These are phyloP conservation scores for Heliconius ethilla DNA, from an alignment of 2,888 invertebrate species.

Conservation along the genomic window DNA sequence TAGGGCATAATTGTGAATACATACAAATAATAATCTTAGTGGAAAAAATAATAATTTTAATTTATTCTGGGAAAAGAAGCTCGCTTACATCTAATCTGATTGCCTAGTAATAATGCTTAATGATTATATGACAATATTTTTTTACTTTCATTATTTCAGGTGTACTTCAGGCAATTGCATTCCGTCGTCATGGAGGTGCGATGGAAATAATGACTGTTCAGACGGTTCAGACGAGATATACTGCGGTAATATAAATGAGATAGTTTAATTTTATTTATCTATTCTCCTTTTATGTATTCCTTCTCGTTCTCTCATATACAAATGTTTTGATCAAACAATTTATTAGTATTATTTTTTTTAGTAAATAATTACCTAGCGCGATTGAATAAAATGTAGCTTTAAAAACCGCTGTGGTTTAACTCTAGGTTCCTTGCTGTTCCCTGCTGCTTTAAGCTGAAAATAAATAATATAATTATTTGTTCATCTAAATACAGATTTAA, in stretches of 20 bases:
- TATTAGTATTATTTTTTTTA: neutral
- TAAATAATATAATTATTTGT: neutral
- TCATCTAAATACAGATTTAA: conserved; percentile 49
- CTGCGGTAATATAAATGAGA: conserved; percentile 66
- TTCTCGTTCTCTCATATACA: neutral
- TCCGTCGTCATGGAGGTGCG: conserved; percentile 84
- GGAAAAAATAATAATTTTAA: neutral
- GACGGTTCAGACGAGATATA: conserved; percentile 86
- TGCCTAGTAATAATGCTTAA: neutral
- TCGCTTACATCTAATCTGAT: neutral
- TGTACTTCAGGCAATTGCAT: conserved; percentile 86
- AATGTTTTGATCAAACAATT: neutral
- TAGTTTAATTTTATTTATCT: neutral
- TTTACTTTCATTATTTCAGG: conserved; percentile 53
- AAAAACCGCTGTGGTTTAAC: neutral
- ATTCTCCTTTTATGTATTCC: neutral
- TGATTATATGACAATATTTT: neutral
- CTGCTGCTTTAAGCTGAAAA: neutral
- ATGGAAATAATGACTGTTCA: conserved; percentile 85
- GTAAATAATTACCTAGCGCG: neutral
- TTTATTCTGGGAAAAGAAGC: neutral
- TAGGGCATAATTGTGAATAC: too few species aligned
- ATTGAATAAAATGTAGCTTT: neutral
- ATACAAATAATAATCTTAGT: neutral
- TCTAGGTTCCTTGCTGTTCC: too few species aligned